Conservation (phyloP, 2,797 vertebrate species). For the Sitta carolinensis region DNA sequence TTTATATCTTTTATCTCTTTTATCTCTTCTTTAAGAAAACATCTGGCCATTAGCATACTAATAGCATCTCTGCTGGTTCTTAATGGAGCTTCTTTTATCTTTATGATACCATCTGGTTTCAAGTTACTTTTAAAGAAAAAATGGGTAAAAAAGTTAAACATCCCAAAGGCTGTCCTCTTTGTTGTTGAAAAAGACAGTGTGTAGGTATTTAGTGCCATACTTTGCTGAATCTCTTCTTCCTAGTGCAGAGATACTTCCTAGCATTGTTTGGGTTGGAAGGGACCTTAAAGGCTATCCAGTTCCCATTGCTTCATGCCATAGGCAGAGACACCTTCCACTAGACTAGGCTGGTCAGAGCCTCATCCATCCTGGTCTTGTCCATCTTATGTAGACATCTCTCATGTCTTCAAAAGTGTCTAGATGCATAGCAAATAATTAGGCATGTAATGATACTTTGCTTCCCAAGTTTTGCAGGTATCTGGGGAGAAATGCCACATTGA, state of each 20-base stretch:
- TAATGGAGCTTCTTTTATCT: constrained; percentile 51
- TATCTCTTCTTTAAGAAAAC: constrained; percentile 66
- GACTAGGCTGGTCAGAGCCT: background rate
- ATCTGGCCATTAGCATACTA: constrained; percentile 72
- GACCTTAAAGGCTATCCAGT: background rate
- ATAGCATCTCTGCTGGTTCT: constrained; percentile 36
- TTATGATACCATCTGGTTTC: constrained; percentile 62
- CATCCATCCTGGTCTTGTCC: background rate
- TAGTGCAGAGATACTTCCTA: background rate
- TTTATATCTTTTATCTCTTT: constrained; percentile 64
- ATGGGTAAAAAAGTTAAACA: background rate
- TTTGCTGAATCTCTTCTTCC: background rate
- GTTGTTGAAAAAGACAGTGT: background rate
- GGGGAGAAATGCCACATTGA: background rate
- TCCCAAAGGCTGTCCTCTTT: background rate
- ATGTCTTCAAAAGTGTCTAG: background rate
- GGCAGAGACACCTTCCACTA: background rate
- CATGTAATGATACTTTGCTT: background rate
- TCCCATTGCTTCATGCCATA: background rate
- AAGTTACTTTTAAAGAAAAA: constrained; percentile 10
- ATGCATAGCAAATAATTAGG: background rate
- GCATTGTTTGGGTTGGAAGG: background rate
- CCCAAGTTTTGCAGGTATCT: background rate
- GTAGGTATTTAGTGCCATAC: background rate
- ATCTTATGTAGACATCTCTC: background rate